Base-by-base conservation (phyloP, 2,797 vertebrate genomes). In the Antennarius maculatus region DNA sequence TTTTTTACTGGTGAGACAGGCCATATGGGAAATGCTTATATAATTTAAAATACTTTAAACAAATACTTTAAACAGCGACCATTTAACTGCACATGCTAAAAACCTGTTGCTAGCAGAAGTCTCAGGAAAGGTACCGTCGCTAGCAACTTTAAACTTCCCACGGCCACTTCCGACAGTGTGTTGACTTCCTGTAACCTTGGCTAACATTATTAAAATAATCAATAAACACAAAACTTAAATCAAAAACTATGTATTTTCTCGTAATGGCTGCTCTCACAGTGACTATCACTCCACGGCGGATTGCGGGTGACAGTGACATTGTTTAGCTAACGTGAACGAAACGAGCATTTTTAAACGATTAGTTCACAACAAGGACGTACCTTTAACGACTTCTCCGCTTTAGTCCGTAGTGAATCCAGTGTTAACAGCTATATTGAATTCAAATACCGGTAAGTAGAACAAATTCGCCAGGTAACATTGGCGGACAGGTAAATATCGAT, bases 301-400 rank as follows among this genome's bases (percentile, higher is more conserved):
- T 15, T n/a, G 34, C 5, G 31, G n/a, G 16, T 53, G 69, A 75
- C 66, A 57, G 23, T 3, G 29, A 42, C 58, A 43, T 41, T 61
- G 75, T 66, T 76, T 17, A 58, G 80, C 86, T 83, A 74, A 76
- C 74, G 34, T 64, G 12, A 61, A 45, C 45, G 71, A 77, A 77
- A 81, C 71, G 47, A 66, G 68, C 67, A 23, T 66, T 65, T 62
- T 51, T 51, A 64, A 68, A 14, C 54, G 50, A 55, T 73, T 68
- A 31, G 5, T n/a, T 66, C 50, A 56, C 54, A 48, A 18, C 68
- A 49, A 28, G 14, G 59, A 79, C 79, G 54, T 65, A 23, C 93
- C 93, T 94, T 91, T 68, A 91, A 53, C 2, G 76, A 64, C 69
- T 79, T 84, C 69, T 85, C 85, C 61, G 88, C 77, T 76, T 84